Conservation (phyloP, 2,113 vertebrate genomes). For the Callithrix jacchus region DNA sequence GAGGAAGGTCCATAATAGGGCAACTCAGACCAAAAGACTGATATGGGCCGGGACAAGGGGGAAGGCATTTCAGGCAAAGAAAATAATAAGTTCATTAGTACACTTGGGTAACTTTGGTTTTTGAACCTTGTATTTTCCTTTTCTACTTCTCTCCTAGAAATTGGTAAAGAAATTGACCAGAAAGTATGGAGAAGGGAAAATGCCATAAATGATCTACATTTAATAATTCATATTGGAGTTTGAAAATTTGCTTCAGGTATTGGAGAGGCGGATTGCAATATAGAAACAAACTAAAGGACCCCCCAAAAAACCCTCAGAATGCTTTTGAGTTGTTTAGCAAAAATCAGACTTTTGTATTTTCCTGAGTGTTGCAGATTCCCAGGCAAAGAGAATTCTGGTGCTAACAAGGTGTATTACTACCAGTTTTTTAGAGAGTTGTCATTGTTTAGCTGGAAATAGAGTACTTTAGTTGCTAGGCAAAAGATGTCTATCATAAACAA, state of each 20-base stretch:
- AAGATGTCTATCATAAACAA: conserved; percentile 30
- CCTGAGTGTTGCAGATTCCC: neutral
- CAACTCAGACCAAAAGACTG: neutral
- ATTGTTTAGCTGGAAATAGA: conserved; percentile 16
- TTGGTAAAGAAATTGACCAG: neutral
- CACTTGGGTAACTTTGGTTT: neutral
- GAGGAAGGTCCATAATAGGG: neutral
- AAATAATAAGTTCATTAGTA: neutral
- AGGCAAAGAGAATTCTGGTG: neutral
- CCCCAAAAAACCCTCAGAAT: neutral
- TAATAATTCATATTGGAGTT: neutral
- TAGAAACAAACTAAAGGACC: neutral
- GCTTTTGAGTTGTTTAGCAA: neutral
- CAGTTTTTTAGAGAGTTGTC: neutral
- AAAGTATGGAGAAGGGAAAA: neutral
- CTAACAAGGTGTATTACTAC: neutral
- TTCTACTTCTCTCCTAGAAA: neutral
- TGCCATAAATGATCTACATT: neutral
- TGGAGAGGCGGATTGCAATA: neutral
- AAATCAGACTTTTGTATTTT: neutral
- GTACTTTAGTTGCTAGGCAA: conserved; percentile 35
- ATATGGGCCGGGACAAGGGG: neutral
- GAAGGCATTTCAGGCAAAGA: neutral
- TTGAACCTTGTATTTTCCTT: neutral
- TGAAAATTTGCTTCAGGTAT: conserved; percentile 5